Base-by-base conservation (phyloP, 64 coral and sea anemone genomes). In the Actinia tenebrosa region DNA sequence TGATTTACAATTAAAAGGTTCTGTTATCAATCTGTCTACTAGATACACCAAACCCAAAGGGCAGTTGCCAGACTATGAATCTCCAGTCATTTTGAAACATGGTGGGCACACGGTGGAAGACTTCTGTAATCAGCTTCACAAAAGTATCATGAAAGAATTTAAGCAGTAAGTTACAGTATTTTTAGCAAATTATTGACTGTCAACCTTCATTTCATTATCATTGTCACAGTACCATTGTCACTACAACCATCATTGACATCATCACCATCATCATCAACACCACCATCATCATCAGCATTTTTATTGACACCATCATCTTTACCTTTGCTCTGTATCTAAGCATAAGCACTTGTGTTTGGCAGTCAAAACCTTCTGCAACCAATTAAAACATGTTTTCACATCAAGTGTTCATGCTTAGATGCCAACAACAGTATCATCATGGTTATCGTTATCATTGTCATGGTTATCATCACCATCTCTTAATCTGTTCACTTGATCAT, bases 31-130 rank as follows among this genome's bases (percentile, higher is more conserved):
- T 58, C 13, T 10, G 5, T 53, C 66, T 53, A 50, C 45, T 86
- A 98, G 96, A 60, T 98, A 98, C 64, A 98, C 96, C 22, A 98
- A 98, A 44, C 96, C 96, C 9, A 98, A 98, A 86, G 96, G 96
- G 23, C 96, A 98, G 79, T 78, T 98, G n/a, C 96, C 96, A 86
- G 96, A 98, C 89, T 98, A 98, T 52, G 93, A 98, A 43, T 52
- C 93, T n/a, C 96, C 96, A 19, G 90, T 98, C 10, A 89, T 98
- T 60, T 85, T 95, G 52, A 94, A 89, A 87, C 89, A 86, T 86
- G 85, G 86, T 0, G 46, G 42, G 17, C 83, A 83, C 54, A 60
- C 90, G 46, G 66, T 99, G 79, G 97, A 99, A 81, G 97, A 99
- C 53, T 99, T 99, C 52, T 99, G 97, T 27, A 99, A 99, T 78